Conservation (phyloP, 2,113 vertebrate species). For the Murina feae region DNA sequence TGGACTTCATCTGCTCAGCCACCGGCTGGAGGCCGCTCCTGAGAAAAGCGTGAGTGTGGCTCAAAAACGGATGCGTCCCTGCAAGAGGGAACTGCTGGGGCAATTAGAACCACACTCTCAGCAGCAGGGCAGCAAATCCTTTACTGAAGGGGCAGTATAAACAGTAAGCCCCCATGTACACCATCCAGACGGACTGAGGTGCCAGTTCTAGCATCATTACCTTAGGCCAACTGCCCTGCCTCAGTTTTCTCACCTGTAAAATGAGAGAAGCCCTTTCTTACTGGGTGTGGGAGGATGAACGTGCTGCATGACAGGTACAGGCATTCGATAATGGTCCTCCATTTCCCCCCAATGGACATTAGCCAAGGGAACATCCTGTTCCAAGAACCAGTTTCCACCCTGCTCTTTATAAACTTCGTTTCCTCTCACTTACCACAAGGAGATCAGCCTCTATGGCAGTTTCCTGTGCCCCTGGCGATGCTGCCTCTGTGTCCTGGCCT, state of each 20-base stretch:
- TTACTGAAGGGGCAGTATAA: not conserved
- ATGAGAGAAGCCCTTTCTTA: not conserved
- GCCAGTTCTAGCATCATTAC: not conserved
- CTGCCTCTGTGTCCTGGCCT: not conserved
- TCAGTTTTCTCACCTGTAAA: not conserved
- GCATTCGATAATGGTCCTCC: not conserved
- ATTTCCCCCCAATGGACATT: not conserved
- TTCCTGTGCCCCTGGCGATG: not conserved
- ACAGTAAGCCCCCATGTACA: not conserved
- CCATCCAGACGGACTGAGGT: not conserved
- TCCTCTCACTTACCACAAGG: not conserved
- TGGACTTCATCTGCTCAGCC: not conserved
- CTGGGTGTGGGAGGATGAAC: not conserved
- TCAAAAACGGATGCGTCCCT: not conserved
- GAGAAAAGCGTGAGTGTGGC: not conserved
- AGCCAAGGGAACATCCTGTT: constrained; percentile 20
- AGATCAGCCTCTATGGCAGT: not conserved
- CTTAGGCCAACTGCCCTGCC: not conserved
- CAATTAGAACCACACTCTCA: not conserved
- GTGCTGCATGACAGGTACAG: not conserved
- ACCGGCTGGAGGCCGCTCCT: too few species aligned
- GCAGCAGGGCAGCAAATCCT: not conserved
- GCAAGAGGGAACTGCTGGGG: not conserved
- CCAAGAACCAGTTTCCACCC: not conserved
- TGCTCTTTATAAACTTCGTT: not conserved